Evolutionary conservation across 2,113 vertebrate species (phyloP).

Genomic region (Boulengeromyrus knoepffleri): DNA sequence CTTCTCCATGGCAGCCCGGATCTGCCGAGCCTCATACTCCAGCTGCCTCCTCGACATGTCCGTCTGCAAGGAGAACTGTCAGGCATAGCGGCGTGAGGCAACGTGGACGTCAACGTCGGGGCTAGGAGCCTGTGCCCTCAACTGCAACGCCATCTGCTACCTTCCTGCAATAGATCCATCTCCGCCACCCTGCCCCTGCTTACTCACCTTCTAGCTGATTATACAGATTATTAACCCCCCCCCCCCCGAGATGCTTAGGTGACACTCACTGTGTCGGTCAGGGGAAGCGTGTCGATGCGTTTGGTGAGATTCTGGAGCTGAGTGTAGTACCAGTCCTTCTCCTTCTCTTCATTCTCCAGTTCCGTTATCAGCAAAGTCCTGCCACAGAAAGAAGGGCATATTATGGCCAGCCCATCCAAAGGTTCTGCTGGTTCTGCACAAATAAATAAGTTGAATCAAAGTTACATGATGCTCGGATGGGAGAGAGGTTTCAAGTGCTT

Average conservation of each 20-base stretch:
- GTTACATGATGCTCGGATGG: neutral
- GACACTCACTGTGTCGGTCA: constrained; percentile 81
- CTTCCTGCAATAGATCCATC: neutral
- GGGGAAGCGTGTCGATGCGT: constrained; percentile 92
- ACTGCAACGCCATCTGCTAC: neutral
- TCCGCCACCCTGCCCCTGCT: neutral
- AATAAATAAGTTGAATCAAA: neutral
- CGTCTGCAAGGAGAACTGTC: constrained; percentile 93
- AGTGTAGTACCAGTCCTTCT: constrained; percentile 97
- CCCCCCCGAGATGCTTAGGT: neutral
- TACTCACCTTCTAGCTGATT: neutral
- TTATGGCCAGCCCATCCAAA: neutral
- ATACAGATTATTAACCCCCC: neutral
- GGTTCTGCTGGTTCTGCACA: neutral
- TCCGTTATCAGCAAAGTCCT: constrained; percentile 89
- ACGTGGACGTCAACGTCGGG: neutral
- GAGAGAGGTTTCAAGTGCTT: neutral
- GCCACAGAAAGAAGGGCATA: neutral
- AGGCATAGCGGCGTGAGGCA: neutral
- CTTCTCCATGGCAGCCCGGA: constrained; percentile 94
- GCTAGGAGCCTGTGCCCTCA: neutral
- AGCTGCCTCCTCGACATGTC: constrained; percentile 94
- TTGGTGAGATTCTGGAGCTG: constrained; percentile 96
- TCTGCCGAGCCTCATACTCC: constrained; percentile 93
- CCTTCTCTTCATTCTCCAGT: constrained; percentile 96